Evolutionary conservation across 2,888 invertebrate genomes (phyloP), one percentile per base, ranked within the genome.

Genomic region (Heterodera filipjevi): DNA sequence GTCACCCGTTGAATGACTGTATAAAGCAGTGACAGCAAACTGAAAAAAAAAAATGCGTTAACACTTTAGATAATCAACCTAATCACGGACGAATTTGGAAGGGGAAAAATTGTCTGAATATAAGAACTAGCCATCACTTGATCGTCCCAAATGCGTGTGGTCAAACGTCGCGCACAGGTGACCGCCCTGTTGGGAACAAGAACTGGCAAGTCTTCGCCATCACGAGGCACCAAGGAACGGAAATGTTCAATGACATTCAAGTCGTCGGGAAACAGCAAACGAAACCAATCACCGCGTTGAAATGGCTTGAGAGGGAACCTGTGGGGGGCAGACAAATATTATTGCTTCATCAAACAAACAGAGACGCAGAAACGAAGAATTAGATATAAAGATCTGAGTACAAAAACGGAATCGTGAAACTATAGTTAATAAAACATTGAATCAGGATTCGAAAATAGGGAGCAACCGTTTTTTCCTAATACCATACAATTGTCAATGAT

Each of bases 111-210:
- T 12, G 19, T n/a, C 27, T 27, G 10, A 27, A 27, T 22, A n/a
- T 22, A 27, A n/a, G 12, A 59, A 35, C 35, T 16, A 12, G 33
- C 68, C 22, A 27, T 68, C 35, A 68, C 68, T 35, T 32, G 16
- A 3, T 35, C 68, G 68, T 68, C 68, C 35, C 68, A 35, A 16
- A 68, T 35, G 33, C 68, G 68, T 19, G 68, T 68, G 33, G 33
- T 68, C 14, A 68, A 32, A 33, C 68, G 22, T 33, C 68, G 68
- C 22, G 32, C 33, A 3, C 68, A 68, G 35, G 3, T 19, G 1
- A 68, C 35, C 68, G 22, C 68, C 35, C 33, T 68, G 3, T 22
- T 2, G 2, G 35, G 68, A n/a, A 19, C 19, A 19, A 35, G 10
- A 8, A 14, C 22, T 5, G 30, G 16, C 5, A 22, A 35, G 33